These are phyloP conservation scores for Tangara arthus DNA, from an alignment of 2,797 vertebrate species.

Conservation along the genomic window DNA sequence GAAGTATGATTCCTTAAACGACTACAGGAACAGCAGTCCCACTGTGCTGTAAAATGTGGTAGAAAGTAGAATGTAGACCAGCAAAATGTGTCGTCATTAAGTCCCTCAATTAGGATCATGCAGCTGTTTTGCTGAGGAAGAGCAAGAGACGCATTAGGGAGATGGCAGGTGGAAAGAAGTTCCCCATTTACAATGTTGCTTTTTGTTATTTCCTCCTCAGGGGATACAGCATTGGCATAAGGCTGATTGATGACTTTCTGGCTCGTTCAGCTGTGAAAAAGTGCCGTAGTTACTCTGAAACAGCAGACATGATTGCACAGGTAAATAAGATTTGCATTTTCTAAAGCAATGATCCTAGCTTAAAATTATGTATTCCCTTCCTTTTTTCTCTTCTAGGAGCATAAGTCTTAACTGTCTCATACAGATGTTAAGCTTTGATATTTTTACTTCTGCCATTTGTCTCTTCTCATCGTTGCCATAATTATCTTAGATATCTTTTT, in stretches of 20 bases:
- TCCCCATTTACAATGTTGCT: background rate
- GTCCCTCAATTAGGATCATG: background rate
- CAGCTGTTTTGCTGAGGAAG: background rate
- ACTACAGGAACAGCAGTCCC: background rate
- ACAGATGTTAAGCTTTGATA: background rate
- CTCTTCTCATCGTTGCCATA: background rate
- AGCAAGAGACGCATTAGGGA: background rate
- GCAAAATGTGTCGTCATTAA: background rate
- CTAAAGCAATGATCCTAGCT: background rate
- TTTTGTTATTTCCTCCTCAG: constrained; percentile 55
- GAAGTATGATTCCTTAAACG: background rate
- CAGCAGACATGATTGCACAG: constrained; percentile 78
- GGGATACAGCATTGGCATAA: constrained; percentile 76
- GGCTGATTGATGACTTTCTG: constrained; percentile 80
- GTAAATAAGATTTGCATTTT: constrained; percentile 54
- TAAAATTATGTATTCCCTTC: background rate
- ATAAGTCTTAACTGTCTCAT: background rate
- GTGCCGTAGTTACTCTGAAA: constrained; percentile 80
- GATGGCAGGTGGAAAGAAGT: background rate
- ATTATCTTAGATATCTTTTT: background rate
- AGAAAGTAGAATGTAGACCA: background rate
- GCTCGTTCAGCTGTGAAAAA: constrained; percentile 75
- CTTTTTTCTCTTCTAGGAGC: background rate
- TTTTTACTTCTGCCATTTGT: background rate
- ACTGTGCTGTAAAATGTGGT: background rate